Base-by-base conservation (phyloP, 92 coral and sea anemone genomes). In the Porites divaricata region DNA sequence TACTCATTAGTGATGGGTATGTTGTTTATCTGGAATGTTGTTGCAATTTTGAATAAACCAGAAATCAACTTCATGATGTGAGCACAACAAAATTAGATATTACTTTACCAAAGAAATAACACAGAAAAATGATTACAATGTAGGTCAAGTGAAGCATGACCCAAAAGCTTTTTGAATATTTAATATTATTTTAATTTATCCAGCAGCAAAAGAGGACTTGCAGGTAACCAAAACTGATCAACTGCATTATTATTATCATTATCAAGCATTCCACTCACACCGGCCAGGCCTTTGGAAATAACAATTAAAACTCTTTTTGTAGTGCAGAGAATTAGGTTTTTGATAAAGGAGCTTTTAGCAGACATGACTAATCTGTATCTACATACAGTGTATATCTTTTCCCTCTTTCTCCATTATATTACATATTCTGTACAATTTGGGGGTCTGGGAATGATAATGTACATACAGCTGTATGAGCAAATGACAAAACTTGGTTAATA, bases 141-240 rank as follows among this genome's bases (percentile, higher is more conserved):
- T 35, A 35, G 45, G 45, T 35, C 45, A 64, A 65, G 17, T 78
- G 63, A 80, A 80, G 57, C 68, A 54, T 67, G 75, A 69, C 74
- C 76, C 20, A 28, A 41, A 35, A 16, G 17, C 28, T 54, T 77
- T 35, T 35, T 80, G 67, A 69, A 80, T 56, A 57, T 67, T 70
- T 6, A 80, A 26, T 19, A 56, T 56, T n/a, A n/a, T n/a, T n/a
- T 53, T 8, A 20, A 70, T 12, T 66, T 11, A 54, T 15, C 12
- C 4, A 11, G 59, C 59, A 54, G 12, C 16, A 15, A 15, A 11
- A 54, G 12, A 54, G 14, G 45, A 6, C 45, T 35, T 6, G 45
- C 45, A 35, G 5, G 45, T 35, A 3, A 35, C 3, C 4, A 35
- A 35, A 35, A 35, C 45, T 35, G 56, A 16, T n/a, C n/a, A n/a